These are phyloP conservation scores for Eristalis arbustorum DNA, from an alignment of 2,888 invertebrate species.

Conservation along the genomic window DNA sequence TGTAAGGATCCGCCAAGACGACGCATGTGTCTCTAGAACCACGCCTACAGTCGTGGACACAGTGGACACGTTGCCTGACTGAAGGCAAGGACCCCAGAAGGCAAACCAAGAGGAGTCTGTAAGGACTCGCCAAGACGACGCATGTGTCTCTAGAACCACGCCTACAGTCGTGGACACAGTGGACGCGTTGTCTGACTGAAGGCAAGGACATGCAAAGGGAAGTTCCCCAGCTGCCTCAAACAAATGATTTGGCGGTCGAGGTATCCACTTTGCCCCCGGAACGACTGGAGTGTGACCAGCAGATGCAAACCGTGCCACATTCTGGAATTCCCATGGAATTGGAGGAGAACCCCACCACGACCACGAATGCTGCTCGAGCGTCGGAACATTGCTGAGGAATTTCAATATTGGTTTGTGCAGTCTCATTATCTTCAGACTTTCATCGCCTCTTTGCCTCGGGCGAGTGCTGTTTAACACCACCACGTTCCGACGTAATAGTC, in stretches of 20 bases:
- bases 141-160: too few species aligned
- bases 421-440: slow-evolving; percentile 48
- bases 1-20: too few species aligned
- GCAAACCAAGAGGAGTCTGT: too few species aligned
- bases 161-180: too few species aligned
- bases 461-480: slow-evolving; percentile 43
- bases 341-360: background rate
- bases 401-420: slow-evolving; percentile 47
- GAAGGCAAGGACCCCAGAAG: too few species aligned
- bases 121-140: too few species aligned
- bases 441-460: slow-evolving; percentile 27
- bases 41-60: too few species aligned
- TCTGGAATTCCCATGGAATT: slow-evolving; percentile 24
- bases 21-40: too few species aligned
- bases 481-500: background rate
- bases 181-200: too few species aligned
- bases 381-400: slow-evolving; percentile 43
- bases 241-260: background rate
- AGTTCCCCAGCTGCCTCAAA: too few species aligned
- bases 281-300: background rate
- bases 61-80: too few species aligned
- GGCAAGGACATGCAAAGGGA: too few species aligned
- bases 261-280: background rate
- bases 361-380: slow-evolving; percentile 3
- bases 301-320: slow-evolving; percentile 22